A percentile compares a stretch with the other conserved stretches of the same genome.
phyloP scores from a whole-genome alignment of 2,113 vertebrate genomes.

The Malurus alboscapulatus region DNA sequence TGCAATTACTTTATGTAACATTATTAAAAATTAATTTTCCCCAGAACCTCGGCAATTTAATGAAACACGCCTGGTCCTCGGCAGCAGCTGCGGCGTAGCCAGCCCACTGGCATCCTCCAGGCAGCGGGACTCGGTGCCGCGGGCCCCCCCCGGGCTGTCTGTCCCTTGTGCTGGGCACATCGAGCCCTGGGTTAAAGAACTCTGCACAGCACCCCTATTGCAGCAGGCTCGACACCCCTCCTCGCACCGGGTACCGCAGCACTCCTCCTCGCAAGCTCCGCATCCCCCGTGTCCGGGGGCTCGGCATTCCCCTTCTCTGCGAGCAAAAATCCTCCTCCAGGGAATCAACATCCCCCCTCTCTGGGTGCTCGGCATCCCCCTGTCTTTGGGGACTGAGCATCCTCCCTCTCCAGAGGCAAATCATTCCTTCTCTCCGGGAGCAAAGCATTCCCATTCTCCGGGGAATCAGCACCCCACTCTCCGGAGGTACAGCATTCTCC shows the following conservation, averaged over 20 bases:
- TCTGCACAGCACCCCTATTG: neutral
- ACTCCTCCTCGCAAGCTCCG: neutral
- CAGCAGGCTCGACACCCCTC: neutral
- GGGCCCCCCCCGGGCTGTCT: neutral
- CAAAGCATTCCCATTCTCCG: neutral
- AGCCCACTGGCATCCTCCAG: neutral
- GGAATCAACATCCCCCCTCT: neutral
- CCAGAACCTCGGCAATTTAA: neutral
- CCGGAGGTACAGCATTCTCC: neutral
- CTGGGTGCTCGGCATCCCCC: neutral
- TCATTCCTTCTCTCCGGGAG: neutral
- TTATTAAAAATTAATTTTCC: conserved; percentile 63
- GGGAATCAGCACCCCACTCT: neutral
- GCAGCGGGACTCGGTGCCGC: neutral
- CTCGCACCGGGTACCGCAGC: neutral
- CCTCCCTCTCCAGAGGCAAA: neutral
- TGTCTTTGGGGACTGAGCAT: neutral
- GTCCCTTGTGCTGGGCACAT: neutral
- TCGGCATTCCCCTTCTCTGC: neutral
- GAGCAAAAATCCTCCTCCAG: neutral
- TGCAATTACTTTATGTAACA: conserved; percentile 61
- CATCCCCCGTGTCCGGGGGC: neutral
- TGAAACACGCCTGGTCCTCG: neutral
- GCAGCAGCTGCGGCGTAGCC: neutral
- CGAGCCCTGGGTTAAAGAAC: neutral